phyloP scores from a whole-genome alignment of 2,888 invertebrate species.

The Ornithoptera priamus region DNA sequence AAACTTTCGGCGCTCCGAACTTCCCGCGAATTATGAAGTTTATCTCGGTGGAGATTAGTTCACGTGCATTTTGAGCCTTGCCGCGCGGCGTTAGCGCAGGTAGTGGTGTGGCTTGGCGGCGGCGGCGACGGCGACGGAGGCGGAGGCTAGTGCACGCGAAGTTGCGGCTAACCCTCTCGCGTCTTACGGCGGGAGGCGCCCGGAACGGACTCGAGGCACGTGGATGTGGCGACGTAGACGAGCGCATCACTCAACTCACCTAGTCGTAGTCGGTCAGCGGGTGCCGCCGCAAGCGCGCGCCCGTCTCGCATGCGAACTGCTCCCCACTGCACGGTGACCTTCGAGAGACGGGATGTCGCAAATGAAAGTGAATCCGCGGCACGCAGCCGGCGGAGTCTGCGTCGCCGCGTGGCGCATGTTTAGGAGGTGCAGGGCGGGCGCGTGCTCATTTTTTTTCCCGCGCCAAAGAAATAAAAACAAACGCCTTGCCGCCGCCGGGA shows the following conservation, averaged over 20 bases:
- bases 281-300: constrained; percentile 67
- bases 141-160: constrained; percentile 36
- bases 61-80: constrained; percentile 44
- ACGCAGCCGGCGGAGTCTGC: constrained; percentile 75
- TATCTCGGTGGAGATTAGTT: constrained; percentile 34
- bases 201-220: constrained; percentile 69
- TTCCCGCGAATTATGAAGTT: constrained; percentile 58
- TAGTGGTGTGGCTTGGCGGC: constrained; percentile 45
- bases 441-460: constrained; percentile 70
- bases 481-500: constrained; percentile 70
- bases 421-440: constrained; percentile 79
- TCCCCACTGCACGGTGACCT: constrained; percentile 71
- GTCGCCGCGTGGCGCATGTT: constrained; percentile 81
- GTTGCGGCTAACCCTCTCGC: constrained; percentile 41
- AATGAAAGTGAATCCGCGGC: constrained; percentile 79
- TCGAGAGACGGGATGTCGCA: constrained; percentile 77
- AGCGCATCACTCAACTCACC: constrained; percentile 69
- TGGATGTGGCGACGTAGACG: constrained; percentile 59
- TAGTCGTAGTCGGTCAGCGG: constrained; percentile 66
- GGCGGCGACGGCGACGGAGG: constrained; percentile 46
- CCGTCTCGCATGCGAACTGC: constrained; percentile 55
- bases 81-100: constrained; percentile 42
- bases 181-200: constrained; percentile 49
- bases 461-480: constrained; percentile 79
- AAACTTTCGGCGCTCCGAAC: constrained; percentile 43